Base-by-base conservation (phyloP, 2,113 vertebrate genomes). In the Danionella cerebrum region DNA sequence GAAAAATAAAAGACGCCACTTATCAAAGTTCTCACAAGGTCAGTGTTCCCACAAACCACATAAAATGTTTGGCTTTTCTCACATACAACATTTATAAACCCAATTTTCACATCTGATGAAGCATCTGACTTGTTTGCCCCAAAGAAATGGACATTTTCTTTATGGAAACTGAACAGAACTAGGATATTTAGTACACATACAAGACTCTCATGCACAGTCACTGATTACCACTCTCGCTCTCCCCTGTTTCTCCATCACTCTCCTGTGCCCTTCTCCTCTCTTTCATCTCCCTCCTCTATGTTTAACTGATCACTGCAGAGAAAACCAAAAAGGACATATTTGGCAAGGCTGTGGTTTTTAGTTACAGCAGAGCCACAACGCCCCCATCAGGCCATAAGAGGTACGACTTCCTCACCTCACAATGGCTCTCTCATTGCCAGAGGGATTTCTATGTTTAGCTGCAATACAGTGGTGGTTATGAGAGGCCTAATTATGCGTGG, bases 301-400 rank as follows among this genome's bases (percentile, higher is more conserved):
- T 84, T 84, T 82, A 73, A 80, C 70, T 66, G 74, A 75, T 64
- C 65, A 53, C 75, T 68, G 77, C 70, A 76, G 73, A 75, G 67
- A 66, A 65, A 65, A 45, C 51, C 53, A 52, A 42, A 67, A 36
- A 57, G 33, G n/a, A 74, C 75, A 67, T 66, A 64, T 69, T 65
- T 54, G 77, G 54, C 24, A 52, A 16, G 2, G 16, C 6, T 47
- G 16, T 16, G 3, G 24, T 0, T 18, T 35, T 22, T 4, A 18
- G 31, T 58, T 36, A 44, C 35, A 71, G 38, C 64, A 79, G 84
- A 10, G 72, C 83, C 80, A 88, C 85, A 87, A 84, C 68, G 44
- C 82, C 84, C 76, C 80, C 87, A 80, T 41, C 73, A 85, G 87
- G 79, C 11, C 14, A 21, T 16, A 4, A 24, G 8, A 18, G 35